Conservation (phyloP, 2,797 vertebrate genomes). For the Phoxinus dragarum region DNA sequence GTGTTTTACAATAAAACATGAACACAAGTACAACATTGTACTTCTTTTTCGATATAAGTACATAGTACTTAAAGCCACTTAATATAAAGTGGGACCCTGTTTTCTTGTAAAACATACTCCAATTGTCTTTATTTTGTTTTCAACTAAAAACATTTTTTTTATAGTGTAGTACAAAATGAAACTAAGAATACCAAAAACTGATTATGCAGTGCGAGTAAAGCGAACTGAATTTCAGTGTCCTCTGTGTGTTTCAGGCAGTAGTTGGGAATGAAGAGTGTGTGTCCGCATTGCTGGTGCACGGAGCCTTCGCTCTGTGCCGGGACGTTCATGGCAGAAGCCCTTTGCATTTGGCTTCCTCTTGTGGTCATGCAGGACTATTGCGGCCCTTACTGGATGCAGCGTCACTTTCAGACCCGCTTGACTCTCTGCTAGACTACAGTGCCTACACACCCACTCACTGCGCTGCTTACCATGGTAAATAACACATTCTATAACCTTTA, state of each 20-base stretch:
- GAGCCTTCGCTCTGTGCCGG: slow-evolving; percentile 90
- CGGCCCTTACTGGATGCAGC: slow-evolving; percentile 87
- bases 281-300: slow-evolving; percentile 91
- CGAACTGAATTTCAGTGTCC: neutral
- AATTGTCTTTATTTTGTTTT: neutral
- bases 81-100: too few species aligned
- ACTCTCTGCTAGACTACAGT: slow-evolving; percentile 92
- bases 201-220: neutral
- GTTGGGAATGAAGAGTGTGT: slow-evolving; percentile 92
- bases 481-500: neutral
- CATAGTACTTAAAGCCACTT: too few species aligned
- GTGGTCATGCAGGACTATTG: slow-evolving; percentile 88
- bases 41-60: too few species aligned
- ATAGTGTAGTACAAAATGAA: neutral
- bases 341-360: slow-evolving; percentile 92
- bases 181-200: neutral
- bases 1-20: too few species aligned
- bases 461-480: slow-evolving; percentile 94
- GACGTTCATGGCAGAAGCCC: slow-evolving; percentile 92
- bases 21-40: too few species aligned
- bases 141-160: neutral
- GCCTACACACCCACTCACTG: slow-evolving; percentile 96
- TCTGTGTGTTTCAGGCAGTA: slow-evolving; percentile 79
- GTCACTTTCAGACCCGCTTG: slow-evolving; percentile 86
- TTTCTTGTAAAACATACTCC: neutral